These are phyloP conservation scores for Cacoxenus indagator DNA, from an alignment of 2,888 invertebrate species.

Conservation along the genomic window DNA sequence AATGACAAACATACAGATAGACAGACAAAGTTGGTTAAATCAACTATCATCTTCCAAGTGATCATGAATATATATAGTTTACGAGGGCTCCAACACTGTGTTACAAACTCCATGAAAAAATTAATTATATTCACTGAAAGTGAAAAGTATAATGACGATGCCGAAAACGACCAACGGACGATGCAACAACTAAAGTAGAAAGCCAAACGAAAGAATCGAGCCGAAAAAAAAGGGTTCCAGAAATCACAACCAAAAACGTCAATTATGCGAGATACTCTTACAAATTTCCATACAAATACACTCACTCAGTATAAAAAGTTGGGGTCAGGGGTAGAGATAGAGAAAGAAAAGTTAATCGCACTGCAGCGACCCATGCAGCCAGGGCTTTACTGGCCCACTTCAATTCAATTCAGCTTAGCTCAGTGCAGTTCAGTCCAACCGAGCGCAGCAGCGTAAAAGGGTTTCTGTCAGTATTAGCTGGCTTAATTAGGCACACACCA, in stretches of 20 bases:
- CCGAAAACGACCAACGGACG: not conserved
- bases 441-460: conserved; percentile 31
- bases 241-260: conserved; percentile 14
- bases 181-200: not conserved
- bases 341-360: not conserved
- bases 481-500: conserved; percentile 49
- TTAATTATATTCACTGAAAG: not conserved
- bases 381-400: not conserved
- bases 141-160: not conserved
- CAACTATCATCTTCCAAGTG: too few species aligned
- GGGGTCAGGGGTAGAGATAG: not conserved
- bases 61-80: too few species aligned
- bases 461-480: conserved; percentile 45
- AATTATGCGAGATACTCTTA: conserved; percentile 12
- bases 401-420: not conserved
- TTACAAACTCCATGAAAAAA: not conserved
- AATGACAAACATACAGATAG: too few species aligned
- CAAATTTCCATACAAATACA: not conserved
- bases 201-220: not conserved
- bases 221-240: not conserved
- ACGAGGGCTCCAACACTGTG: too few species aligned
- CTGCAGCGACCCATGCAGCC: not conserved
- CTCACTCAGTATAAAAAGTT: not conserved
- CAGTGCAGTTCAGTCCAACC: conserved; percentile 6
- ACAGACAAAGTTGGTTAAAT: too few species aligned